Evolutionary conservation across 1,140 invertebrate genomes (phyloP), one percentile per base, ranked within the genome.

Genomic region (Euwallacea similis): DNA sequence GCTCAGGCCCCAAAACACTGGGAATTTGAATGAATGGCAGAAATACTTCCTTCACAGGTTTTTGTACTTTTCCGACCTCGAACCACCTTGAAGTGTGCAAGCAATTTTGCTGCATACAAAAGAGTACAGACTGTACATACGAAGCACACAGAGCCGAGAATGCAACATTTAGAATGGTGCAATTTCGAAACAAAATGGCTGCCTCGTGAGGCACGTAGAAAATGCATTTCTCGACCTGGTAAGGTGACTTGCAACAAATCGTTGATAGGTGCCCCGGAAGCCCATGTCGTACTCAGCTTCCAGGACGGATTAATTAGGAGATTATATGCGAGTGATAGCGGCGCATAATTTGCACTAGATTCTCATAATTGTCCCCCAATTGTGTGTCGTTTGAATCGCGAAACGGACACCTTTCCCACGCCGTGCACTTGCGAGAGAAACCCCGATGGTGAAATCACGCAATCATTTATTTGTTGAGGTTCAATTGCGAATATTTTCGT

Each of bases 291-390:
- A 33, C 21, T 33, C 21, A 33, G 21, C 21, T 33, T 33, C 21
- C 21, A 33, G 21, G 21, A 4, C 21, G 21, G 21, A 33, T 33
- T 33, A 33, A 33, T 33, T 33, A 33, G 1, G 21, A 33, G 21
- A 33, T 33, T 33, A 33, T 33, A 33, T 33, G 21, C 21, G 21
- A 33, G 21, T 33, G 21, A 33, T 33, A 33, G 21, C 21, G 21
- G 21, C 21, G 50, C 16, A n/a, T 58, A 6, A 15, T 58, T 58
- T 13, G 15, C 55, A 10, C n/a, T 21, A 58, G 2, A 43, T 62
- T 62, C 59, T 42, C 59, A 62, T 62, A 62, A 62, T 62, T 62
- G 59, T 62, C 11, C 44, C 59, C 42, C 42, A 62, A 61, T 61
- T 61, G 59, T 61, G 56, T 59, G 59, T 44, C 59, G 41, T 62